These are phyloP conservation scores for Trachurus trachurus DNA, from an alignment of 2,797 vertebrate species.

Conservation along the genomic window DNA sequence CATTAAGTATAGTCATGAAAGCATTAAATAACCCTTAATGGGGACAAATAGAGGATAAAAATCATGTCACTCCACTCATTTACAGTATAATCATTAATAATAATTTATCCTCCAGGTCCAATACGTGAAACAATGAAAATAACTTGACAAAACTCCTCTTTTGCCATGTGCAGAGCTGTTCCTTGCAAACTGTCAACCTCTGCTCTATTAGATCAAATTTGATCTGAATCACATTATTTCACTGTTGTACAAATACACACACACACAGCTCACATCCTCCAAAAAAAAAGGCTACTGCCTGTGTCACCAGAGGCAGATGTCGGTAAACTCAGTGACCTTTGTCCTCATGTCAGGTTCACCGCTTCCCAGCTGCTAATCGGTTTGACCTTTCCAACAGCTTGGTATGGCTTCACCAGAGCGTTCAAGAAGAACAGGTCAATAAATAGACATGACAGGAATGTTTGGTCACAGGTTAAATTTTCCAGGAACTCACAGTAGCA, in stretches of 20 bases:
- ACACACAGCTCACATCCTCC: background rate
- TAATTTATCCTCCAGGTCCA: too few species aligned
- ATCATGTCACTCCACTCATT: too few species aligned
- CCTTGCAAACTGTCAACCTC: background rate
- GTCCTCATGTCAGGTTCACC: conserved; percentile 1
- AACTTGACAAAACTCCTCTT: background rate
- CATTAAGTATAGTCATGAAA: too few species aligned
- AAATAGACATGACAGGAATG: background rate
- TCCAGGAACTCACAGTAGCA: background rate
- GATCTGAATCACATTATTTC: background rate
- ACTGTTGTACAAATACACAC: background rate
- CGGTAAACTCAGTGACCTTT: conserved; percentile 11
- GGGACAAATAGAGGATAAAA: too few species aligned
- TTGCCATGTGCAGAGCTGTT: too few species aligned
- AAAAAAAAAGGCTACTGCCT: background rate
- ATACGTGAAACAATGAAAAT: background rate
- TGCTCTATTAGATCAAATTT: background rate
- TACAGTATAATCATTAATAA: too few species aligned
- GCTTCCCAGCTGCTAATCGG: background rate
- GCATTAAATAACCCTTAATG: too few species aligned
- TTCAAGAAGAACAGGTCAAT: background rate
- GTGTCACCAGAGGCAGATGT: background rate
- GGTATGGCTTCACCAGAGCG: background rate
- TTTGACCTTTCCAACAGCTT: conserved; percentile 6
- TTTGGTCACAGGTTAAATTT: background rate